Base-by-base conservation (phyloP, 2,113 vertebrate species). In the Dicaeum eximium region DNA sequence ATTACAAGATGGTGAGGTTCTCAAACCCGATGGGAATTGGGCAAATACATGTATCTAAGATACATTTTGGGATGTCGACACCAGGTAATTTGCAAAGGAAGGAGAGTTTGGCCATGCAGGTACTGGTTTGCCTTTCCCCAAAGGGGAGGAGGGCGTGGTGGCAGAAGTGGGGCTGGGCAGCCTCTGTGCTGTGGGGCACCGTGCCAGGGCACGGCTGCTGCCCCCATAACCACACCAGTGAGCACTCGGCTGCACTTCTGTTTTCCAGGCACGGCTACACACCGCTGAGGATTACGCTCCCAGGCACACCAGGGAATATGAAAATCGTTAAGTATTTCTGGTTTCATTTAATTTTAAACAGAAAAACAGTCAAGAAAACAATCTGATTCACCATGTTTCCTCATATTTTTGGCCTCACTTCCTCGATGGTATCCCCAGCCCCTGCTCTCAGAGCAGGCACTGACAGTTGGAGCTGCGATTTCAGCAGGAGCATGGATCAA, bases 271-370 rank as follows among this genome's bases (percentile, higher is more conserved):
- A 13, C 60, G 7, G 81, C 28, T 78, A 28, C 71, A 80, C 58
- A 66, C 54, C 71, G 64, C 81, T 1, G 71, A 85, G 81, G 81
- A 82, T 58, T 92, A 14, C 9, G 47, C 67, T 90, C 62, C 70
- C 66, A 79, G 78, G 78, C 50, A 40, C 51, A 58, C 21, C 35
- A 72, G 66, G 50, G 62, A 91, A 72, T 47, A 87, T 50, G 66
- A 88, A 94, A 82, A 86, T 75, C 9, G 6, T 47, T 33, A 72
- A 54, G 25, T 66, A 73, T 42, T 93, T 75, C 90, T 88, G 56
- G 60, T 93, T 96, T 88, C 44, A n/a, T 95, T 96, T 93, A 69
- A 79, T 86, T 93, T 87, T 85, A 70, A 94, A 86, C 78, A 66
- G 45, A 80, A 88, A 77, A 93, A 61, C 0, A 7, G 79, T 54